Conservation (phyloP, 2,797 vertebrate species). For the Notamacropus eugenii region DNA sequence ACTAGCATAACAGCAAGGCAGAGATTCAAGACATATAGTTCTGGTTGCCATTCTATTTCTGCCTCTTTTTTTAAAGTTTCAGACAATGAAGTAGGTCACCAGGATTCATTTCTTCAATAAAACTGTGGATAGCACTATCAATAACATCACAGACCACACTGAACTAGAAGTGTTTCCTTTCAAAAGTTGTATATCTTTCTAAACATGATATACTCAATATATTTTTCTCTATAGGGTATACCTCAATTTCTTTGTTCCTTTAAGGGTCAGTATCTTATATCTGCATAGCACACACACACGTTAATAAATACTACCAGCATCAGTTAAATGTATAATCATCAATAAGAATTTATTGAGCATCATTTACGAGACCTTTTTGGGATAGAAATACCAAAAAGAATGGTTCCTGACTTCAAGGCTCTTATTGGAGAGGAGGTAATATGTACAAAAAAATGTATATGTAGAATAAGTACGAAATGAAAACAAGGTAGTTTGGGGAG, state of each 20-base stretch:
- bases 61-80: background rate
- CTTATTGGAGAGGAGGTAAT: background rate
- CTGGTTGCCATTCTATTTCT: background rate
- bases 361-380: background rate
- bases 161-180: background rate
- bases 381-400: background rate
- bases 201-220: background rate
- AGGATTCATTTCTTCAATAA: background rate
- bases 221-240: background rate
- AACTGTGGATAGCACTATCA: background rate
- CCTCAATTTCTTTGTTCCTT: background rate
- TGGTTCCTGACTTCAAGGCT: background rate
- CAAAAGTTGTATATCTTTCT: background rate
- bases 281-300: background rate
- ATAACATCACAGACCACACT: background rate
- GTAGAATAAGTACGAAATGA: background rate
- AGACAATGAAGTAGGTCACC: background rate
- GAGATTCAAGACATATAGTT: background rate
- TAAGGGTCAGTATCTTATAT: background rate
- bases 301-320: background rate
- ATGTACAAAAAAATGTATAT: background rate
- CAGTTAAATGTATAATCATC: background rate
- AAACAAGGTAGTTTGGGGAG: background rate
- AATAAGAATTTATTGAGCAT: background rate
- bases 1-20: background rate